phyloP scores from a whole-genome alignment of 2,888 invertebrate species.

The Choristoneura rosaceana region DNA sequence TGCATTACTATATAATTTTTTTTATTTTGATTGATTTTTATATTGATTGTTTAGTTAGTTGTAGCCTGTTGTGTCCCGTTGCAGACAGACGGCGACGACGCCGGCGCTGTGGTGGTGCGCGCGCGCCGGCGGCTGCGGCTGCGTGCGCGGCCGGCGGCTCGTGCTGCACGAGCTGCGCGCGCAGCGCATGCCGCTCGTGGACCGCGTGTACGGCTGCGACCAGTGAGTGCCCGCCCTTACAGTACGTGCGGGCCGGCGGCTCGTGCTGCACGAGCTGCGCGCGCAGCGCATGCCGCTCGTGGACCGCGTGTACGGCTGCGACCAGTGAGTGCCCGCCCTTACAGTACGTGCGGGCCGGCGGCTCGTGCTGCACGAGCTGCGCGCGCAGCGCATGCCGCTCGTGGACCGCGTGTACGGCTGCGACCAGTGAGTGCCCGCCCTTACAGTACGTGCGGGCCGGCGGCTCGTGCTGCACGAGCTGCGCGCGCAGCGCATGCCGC shows the following conservation, averaged over 20 bases:
- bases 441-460: too few relatives aligned
- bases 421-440: too few relatives aligned
- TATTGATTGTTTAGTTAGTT: too few relatives aligned
- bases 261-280: constrained; percentile 54
- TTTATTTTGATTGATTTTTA: too few relatives aligned
- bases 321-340: too few relatives aligned
- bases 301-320: constrained; percentile 47
- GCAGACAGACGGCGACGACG: constrained; percentile 66
- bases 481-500: constrained; percentile 60
- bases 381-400: constrained; percentile 68
- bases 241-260: too few relatives aligned
- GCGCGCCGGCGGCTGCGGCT: constrained; percentile 73
- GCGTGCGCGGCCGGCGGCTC: constrained; percentile 72
- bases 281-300: constrained; percentile 69
- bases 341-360: too few relatives aligned
- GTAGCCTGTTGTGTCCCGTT: not conserved
- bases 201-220: constrained; percentile 71
- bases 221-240: constrained; percentile 70
- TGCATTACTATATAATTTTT: too few relatives aligned
- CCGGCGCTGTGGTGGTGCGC: constrained; percentile 75
- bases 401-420: constrained; percentile 53
- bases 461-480: too few relatives aligned
- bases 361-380: constrained; percentile 59
- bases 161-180: constrained; percentile 73
- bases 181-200: constrained; percentile 71